Conservation (phyloP, 2,888 invertebrate species). For the Mythimna lalbum region DNA sequence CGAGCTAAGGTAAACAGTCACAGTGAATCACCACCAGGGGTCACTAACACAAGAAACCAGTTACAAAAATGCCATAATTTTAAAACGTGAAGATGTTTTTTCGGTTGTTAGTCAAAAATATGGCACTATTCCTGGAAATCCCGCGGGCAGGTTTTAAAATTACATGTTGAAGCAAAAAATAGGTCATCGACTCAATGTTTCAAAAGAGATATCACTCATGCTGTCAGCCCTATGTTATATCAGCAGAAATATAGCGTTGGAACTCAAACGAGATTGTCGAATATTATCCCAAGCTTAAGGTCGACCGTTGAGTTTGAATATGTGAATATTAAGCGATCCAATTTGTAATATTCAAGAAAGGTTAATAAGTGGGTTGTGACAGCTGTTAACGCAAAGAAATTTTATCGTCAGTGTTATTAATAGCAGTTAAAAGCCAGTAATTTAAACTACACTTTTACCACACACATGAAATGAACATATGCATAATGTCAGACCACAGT, state of each 20-base stretch:
- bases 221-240: conserved; percentile 38
- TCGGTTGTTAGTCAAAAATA: conserved; percentile 70
- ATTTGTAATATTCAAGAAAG: conserved; percentile 46
- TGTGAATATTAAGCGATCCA: conserved; percentile 50
- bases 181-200: conserved; percentile 45
- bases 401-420: conserved; percentile 13
- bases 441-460: not conserved
- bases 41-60: conserved; percentile 83
- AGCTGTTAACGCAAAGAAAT: conserved; percentile 21
- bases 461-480: not conserved
- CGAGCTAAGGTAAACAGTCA: conserved; percentile 75
- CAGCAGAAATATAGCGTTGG: conserved; percentile 15
- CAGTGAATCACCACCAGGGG: conserved; percentile 79
- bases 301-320: conserved; percentile 42
- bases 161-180: conserved; percentile 52
- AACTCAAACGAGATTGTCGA: conserved; percentile 36
- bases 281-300: conserved; percentile 45
- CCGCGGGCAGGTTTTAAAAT: conserved; percentile 50
- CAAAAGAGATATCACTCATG: conserved; percentile 45
- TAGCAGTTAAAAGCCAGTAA: conserved; percentile 2
- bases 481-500: not conserved
- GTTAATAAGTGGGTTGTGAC: conserved; percentile 36
- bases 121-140: conserved; percentile 72
- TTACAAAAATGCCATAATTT: conserved; percentile 77
- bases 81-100: conserved; percentile 69